Evolutionary conservation across 2,113 vertebrate species (phyloP).

Genomic region (Erythrolamprus reginae): DNA sequence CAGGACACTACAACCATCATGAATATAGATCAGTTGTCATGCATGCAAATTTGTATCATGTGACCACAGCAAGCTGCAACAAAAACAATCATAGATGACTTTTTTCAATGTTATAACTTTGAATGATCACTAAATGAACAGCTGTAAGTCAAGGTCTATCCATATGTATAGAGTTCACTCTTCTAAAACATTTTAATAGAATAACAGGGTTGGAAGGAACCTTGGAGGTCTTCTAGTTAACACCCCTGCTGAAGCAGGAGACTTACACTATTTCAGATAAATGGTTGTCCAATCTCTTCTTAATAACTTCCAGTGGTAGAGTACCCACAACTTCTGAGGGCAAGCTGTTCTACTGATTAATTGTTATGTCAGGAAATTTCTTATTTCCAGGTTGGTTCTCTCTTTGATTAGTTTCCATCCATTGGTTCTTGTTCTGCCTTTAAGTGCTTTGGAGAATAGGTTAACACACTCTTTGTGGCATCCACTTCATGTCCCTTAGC

Average conservation of each 20-base stretch:
- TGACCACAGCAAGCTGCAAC: neutral
- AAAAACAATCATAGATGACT: neutral
- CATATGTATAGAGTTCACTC: neutral
- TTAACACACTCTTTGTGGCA: neutral
- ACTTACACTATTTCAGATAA: neutral
- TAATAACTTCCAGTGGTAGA: neutral
- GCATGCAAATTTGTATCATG: neutral
- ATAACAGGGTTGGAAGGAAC: neutral
- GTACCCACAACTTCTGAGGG: neutral
- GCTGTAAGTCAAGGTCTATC: neutral
- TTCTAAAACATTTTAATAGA: neutral
- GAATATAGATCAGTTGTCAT: neutral
- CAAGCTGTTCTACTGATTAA: neutral
- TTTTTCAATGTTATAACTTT: neutral
- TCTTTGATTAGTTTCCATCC: neutral
- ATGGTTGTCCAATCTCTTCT: neutral
- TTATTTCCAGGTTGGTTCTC: neutral
- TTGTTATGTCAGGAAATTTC: neutral
- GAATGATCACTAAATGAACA: neutral
- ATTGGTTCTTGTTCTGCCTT: neutral
- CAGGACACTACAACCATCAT: neutral
- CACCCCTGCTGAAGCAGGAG: neutral
- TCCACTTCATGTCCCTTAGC: neutral
- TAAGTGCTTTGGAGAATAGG: neutral
- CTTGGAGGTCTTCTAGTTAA: neutral